Evolutionary conservation across 2,888 invertebrate species (phyloP), one percentile per base, ranked within the genome.

Genomic region (Cryptocephalus primarius): DNA sequence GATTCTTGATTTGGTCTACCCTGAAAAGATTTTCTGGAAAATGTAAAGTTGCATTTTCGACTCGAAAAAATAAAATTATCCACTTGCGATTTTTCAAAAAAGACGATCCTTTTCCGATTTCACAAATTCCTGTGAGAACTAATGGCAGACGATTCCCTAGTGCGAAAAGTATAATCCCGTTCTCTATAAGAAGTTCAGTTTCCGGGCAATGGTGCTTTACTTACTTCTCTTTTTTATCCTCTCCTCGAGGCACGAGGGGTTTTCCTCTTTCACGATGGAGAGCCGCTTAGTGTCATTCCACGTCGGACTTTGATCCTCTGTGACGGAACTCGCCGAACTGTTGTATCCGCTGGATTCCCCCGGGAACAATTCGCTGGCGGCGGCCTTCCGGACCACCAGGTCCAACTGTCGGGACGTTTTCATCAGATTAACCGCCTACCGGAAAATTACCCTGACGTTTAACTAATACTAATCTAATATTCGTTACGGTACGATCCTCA

Each of bases 311-410:
- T 83, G 77, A 61, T 87, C 88, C 4, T 80, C 82, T 1, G 86
- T 86, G 1, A 86, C 82, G 31, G 85, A 85, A 52, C 86, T 86
- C n/a, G 86, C 85, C 0, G 86, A 87, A 61, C 86, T 86, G 63
- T 88, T 87, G 71, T 88, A 88, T 8, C 88, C 88, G 46, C 85
- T 86, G 42, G 86, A 86, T 69, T 87, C 87, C 8, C 85, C 85
- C 0, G 87, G 85, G 59, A 87, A 86, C 38, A 88, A 72, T 65
- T 88, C 87, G 8, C 82, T 76, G 40, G 88, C 89, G 0, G 84
- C 85, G 6, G 83, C 83, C 62, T 88, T 87, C 41, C 85, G 77
- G 32, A 91, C 78, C 13, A 83, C 69, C 60, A 91, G 75, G 60
- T 88, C 85, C 47, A 91, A 74, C 33, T 86, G 82, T 40, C 83